phyloP scores from a whole-genome alignment of 1,140 invertebrate genomes.

The Drosophila persimilis region DNA sequence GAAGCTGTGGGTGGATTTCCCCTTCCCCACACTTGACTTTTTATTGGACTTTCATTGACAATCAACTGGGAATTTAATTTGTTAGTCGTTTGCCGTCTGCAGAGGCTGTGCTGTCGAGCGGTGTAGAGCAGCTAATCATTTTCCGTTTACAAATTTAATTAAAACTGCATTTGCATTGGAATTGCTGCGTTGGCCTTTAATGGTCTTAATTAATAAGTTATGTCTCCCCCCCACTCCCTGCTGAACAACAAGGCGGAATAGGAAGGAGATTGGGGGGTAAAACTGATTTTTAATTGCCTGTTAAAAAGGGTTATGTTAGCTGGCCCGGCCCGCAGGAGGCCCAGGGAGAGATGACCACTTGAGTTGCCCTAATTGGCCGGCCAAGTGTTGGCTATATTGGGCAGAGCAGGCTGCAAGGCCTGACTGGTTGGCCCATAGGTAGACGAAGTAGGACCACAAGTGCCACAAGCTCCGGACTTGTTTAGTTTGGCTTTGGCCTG shows the following conservation, averaged over 20 bases:
- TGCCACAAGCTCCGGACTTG: conserved; percentile 6
- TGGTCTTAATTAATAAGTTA: conserved; percentile 71
- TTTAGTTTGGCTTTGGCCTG: conserved; percentile 20
- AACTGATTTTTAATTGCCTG: conserved; percentile 55
- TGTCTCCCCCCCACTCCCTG: conserved; percentile 25
- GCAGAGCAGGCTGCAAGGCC: conserved; percentile 15
- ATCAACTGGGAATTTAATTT: conserved; percentile 46
- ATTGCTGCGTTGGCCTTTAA: conserved; percentile 37
- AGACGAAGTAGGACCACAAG: neutral
- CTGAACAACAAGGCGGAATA: conserved; percentile 5
- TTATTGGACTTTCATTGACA: conserved; percentile 66
- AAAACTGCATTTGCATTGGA: conserved; percentile 72
- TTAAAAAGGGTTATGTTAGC: conserved; percentile 27
- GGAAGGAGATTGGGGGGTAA: conserved; percentile 10
- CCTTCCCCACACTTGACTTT: conserved; percentile 27
- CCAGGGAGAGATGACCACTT: conserved; percentile 45
- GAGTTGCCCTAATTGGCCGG: conserved; percentile 67
- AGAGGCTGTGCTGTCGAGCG: no score
- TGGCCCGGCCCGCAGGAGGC: conserved; percentile 20
- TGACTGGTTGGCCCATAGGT: conserved; percentile 23
- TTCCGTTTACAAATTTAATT: conserved; percentile 61
- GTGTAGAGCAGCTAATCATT: conserved; percentile 5
- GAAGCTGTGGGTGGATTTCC: neutral
- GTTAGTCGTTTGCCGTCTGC: neutral
- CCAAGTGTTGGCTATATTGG: conserved; percentile 42